Percentiles rank a stretch among this genome's conserved stretches.
These are phyloP conservation scores for Ctenosaura bakeri DNA, from an alignment of 2,797 vertebrate genomes.

Conservation along the genomic window DNA sequence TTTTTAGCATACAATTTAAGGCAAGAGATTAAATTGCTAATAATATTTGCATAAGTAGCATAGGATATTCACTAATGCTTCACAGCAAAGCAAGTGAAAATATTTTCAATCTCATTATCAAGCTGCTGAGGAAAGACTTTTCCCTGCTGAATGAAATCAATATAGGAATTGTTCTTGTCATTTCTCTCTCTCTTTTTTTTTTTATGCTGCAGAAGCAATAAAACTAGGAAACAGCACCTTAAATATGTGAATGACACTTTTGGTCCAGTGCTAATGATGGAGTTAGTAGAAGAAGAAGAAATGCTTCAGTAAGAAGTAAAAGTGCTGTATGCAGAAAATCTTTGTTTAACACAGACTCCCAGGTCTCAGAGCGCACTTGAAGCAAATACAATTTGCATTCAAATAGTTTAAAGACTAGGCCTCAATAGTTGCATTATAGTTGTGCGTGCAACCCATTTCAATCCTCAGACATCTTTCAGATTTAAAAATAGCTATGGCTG, in stretches of 20 bases:
- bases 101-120: conserved; percentile 21
- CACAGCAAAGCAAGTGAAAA: neutral
- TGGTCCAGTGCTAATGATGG: neutral
- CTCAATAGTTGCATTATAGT: neutral
- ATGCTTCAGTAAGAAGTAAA: neutral
- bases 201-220: neutral
- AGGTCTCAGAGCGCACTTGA: neutral
- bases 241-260: neutral
- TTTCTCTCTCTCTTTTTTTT: too few species aligned
- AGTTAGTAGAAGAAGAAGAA: neutral
- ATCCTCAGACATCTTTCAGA: neutral
- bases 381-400: neutral
- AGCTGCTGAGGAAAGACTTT: conserved; percentile 3
- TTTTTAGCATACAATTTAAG: neutral
- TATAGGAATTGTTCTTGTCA: neutral
- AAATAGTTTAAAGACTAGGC: neutral
- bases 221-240: neutral
- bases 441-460: neutral
- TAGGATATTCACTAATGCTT: neutral
- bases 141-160: neutral
- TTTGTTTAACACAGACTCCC: neutral
- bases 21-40: neutral
- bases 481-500: neutral
- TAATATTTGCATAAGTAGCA: neutral
- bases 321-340: neutral